Evolutionary conservation across 2,113 vertebrate species (phyloP).

Genomic region (Saguinus imperator): DNA sequence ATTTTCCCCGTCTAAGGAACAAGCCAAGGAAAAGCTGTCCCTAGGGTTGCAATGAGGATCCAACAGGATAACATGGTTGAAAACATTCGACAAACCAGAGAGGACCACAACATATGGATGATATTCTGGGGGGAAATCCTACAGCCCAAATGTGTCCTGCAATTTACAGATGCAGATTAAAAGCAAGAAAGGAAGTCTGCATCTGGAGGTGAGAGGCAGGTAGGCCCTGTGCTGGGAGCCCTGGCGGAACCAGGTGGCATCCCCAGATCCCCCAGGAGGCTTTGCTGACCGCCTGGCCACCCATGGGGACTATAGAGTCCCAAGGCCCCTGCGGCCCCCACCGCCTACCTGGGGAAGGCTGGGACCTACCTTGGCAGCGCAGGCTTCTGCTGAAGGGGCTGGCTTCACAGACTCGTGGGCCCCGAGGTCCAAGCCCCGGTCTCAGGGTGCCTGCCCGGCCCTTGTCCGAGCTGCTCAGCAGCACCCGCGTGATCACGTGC

Average conservation of each 20-base stretch:
- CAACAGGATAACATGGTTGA: rapidly evolving
- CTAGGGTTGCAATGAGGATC: neutral
- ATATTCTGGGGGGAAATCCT: neutral
- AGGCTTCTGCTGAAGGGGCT: constrained; percentile 90
- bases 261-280: neutral
- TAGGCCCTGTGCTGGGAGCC: neutral
- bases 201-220: neutral
- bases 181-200: neutral
- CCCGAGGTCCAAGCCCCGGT: constrained; percentile 82
- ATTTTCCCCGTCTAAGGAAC: neutral
- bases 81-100: neutral
- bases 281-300: neutral
- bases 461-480: constrained; percentile 89
- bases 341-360: neutral
- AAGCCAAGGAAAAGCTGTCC: neutral
- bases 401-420: constrained; percentile 92
- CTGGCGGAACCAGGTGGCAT: neutral
- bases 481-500: constrained; percentile 89
- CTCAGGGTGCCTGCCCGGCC: constrained; percentile 84
- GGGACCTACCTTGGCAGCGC: constrained; percentile 87
- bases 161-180: neutral
- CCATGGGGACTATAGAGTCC: neutral
- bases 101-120: rapidly evolving
- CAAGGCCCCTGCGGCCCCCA: neutral
- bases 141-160: neutral